Conservation (phyloP, 35 echinoderm and acorn worm species). For the Strongylocentrotus purpuratus region DNA sequence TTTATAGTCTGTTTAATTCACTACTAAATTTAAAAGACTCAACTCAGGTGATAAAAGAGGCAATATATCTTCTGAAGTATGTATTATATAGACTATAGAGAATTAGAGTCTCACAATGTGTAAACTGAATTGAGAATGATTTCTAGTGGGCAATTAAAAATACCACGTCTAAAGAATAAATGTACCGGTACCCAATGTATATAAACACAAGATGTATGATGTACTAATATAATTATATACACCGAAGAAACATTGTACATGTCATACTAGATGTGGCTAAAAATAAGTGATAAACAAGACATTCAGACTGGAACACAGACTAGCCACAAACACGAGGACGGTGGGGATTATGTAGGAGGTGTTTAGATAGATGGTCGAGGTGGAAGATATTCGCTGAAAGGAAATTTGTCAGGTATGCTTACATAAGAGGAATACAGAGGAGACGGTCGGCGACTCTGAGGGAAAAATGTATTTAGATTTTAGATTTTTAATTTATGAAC, state of each 20-base stretch:
- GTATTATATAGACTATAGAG: too few relatives aligned
- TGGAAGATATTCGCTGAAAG: constrained; percentile 1
- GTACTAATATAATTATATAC: too few relatives aligned
- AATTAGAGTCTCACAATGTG: neutral
- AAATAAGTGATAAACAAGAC: neutral
- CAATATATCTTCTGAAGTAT: too few relatives aligned
- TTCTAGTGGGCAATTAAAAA: too few relatives aligned
- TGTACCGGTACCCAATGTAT: too few relatives aligned
- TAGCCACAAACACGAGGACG: neutral
- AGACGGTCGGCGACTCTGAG: constrained; percentile 32
- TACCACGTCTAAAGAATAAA: too few relatives aligned
- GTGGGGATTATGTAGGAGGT: neutral
- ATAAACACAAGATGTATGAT: too few relatives aligned
- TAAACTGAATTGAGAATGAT: too few relatives aligned
- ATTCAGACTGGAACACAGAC: constrained; percentile 1
- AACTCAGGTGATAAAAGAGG: too few relatives aligned
- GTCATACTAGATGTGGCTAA: too few relatives aligned
- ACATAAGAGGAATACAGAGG: constrained; percentile 45
- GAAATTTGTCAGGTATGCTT: constrained; percentile 46
- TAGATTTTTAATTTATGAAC: neutral
- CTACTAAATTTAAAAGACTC: too few relatives aligned
- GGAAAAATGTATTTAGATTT: neutral
- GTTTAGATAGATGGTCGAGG: neutral
- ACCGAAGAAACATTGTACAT: neutral
- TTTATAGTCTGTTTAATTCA: too few relatives aligned